A percentile compares a stretch with the other conserved stretches of the same genome.
Conservation (phyloP, 1,140 invertebrate genomes). For the Drosophila punjabiensis region DNA sequence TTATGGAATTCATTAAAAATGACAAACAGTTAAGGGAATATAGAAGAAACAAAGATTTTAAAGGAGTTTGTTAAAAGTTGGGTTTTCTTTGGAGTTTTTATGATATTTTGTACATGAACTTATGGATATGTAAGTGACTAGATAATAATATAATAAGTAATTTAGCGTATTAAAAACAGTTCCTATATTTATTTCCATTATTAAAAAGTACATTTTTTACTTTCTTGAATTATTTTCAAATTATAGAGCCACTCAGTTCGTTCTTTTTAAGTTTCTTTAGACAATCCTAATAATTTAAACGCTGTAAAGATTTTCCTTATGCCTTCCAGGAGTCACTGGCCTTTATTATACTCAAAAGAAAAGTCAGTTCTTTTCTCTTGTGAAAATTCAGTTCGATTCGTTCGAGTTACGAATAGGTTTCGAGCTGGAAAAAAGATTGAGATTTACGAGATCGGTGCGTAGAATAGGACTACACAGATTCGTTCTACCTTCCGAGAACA, state of each 20-base stretch:
- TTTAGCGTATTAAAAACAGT: background rate
- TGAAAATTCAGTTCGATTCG: slow-evolving; percentile 12
- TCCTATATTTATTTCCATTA: background rate
- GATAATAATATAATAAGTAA: background rate
- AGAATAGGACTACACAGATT: slow-evolving; percentile 31
- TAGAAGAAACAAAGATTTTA: background rate
- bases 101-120: too few species aligned
- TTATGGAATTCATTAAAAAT: slow-evolving; percentile 31
- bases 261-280: too few species aligned
- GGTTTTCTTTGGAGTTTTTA: background rate
- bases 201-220: background rate
- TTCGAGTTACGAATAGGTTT: slow-evolving; percentile 27
- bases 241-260: too few species aligned
- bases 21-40: slow-evolving; percentile 9
- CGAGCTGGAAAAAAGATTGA: slow-evolving; percentile 9
- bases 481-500: slow-evolving; percentile 62
- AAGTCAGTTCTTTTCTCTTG: background rate
- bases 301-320: too few species aligned
- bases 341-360: background rate
- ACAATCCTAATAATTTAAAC: background rate
- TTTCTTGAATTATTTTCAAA: background rate
- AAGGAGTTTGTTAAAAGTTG: background rate
- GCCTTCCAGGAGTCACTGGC: background rate
- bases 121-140: background rate
- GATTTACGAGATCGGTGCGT: slow-evolving; percentile 43